A percentile compares a stretch with the other conserved stretches of the same genome.
These are phyloP conservation scores for Argopecten irradians DNA, from an alignment of 1,140 invertebrate genomes.

Conservation along the genomic window DNA sequence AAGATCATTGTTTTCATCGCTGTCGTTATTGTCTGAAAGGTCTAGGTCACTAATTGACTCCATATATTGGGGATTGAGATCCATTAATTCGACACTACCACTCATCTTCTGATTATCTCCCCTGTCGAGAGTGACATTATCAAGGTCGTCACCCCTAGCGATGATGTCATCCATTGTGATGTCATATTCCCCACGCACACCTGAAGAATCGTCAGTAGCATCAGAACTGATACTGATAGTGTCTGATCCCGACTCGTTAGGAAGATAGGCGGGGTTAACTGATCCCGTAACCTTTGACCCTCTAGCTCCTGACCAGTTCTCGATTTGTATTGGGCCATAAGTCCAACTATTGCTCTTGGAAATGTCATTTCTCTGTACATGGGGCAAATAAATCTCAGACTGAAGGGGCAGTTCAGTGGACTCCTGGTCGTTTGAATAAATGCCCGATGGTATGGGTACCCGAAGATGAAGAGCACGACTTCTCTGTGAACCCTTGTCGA, in stretches of 20 bases:
- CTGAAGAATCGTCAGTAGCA: conserved; percentile 35
- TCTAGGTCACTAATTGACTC: conserved; percentile 15
- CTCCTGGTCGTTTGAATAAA: background rate
- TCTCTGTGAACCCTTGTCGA: conserved; percentile 24
- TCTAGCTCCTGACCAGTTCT: background rate
- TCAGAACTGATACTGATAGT: background rate
- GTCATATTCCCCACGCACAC: conserved; percentile 36
- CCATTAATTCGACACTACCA: background rate
- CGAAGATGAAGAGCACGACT: conserved; percentile 35
- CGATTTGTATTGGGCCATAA: background rate
- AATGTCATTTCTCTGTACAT: background rate
- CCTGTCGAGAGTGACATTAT: background rate
- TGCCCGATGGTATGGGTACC: conserved; percentile 30
- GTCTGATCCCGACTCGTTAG: conserved; percentile 21
- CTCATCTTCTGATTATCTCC: background rate
- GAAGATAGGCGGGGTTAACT: conserved; percentile 38
- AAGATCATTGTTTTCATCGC: background rate
- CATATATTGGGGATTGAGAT: background rate
- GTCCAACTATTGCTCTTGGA: conserved; percentile 21
- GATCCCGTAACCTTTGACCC: background rate
- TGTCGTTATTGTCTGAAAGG: background rate
- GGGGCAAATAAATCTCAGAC: conserved; percentile 49
- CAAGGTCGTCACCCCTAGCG: background rate
- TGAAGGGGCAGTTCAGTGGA: conserved; percentile 44
- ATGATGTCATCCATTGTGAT: conserved; percentile 49